Percentiles rank a stretch among this genome's conserved stretches.
phyloP scores from a whole-genome alignment of 2,888 invertebrate species.

The Gari tellinella region DNA sequence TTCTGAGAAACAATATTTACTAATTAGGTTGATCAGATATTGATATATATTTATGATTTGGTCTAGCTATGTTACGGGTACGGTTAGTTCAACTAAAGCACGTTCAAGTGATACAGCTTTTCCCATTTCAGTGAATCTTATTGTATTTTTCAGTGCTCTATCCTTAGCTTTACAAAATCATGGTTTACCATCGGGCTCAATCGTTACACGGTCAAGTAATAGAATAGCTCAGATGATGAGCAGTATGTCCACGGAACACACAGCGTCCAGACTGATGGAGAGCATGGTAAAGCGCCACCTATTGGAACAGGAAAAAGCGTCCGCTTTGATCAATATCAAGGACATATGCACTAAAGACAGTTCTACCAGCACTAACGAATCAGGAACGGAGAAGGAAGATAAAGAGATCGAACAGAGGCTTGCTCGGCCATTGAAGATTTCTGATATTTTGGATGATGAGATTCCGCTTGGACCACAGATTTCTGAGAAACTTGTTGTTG shows the following conservation, averaged over 20 bases:
- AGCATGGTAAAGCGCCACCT: conserved; percentile 27
- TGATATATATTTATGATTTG: too few species aligned
- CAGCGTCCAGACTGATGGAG: conserved; percentile 36
- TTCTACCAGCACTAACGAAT: not conserved
- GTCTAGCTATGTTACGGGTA: too few species aligned
- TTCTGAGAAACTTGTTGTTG: conserved; percentile 12
- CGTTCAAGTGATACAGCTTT: too few species aligned
- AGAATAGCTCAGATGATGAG: conserved; percentile 27
- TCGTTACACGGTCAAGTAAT: conserved; percentile 23
- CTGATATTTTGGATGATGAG: conserved; percentile 22
- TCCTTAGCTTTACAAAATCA: not conserved
- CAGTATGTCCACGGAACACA: conserved; percentile 12
- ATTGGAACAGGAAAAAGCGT: conserved; percentile 3
- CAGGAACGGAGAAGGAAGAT: not conserved
- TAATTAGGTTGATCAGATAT: too few species aligned
- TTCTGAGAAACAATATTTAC: too few species aligned
- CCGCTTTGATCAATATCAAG: not conserved
- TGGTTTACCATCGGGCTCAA: not conserved
- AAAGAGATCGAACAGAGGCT: not conserved
- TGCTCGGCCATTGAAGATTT: conserved; percentile 4
- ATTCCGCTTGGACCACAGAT: conserved; percentile 8
- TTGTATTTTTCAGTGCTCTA: not conserved
- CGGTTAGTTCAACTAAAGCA: too few species aligned
- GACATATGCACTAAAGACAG: not conserved
- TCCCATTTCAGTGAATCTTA: too few species aligned